These are phyloP conservation scores for Xylocopa sonorina DNA, from an alignment of 1,140 invertebrate species.

Conservation along the genomic window DNA sequence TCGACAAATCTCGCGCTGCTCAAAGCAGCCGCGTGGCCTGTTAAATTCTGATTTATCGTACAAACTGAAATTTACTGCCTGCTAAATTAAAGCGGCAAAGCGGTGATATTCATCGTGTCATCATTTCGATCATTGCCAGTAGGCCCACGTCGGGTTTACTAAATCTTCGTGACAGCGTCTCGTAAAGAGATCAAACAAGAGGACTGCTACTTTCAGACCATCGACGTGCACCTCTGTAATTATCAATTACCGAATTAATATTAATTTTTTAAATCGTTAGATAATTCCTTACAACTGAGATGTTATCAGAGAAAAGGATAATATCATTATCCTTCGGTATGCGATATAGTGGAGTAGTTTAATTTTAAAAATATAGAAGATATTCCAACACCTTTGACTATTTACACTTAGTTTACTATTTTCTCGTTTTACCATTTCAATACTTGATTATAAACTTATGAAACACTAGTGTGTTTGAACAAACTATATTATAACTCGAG, in stretches of 20 bases:
- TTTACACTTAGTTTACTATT: no score
- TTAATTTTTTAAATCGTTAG: no score
- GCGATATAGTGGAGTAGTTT: no score
- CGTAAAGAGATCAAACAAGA: constrained; percentile 1
- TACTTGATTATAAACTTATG: no score
- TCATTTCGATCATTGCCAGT: constrained; percentile 61
- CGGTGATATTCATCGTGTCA: constrained; percentile 46
- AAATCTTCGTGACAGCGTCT: constrained; percentile 35
- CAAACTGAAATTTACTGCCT: constrained; percentile 54
- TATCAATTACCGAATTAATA: background rate
- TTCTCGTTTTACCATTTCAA: no score
- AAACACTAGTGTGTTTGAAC: no score
- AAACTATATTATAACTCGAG: no score
- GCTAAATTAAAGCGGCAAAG: constrained; percentile 57
- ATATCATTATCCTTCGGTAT: no score
- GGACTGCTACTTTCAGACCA: background rate
- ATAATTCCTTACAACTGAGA: no score
- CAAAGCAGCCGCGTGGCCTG: constrained; percentile 24
- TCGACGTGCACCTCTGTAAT: background rate
- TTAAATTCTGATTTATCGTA: constrained; percentile 60
- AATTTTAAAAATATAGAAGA: no score
- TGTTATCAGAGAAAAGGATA: no score
- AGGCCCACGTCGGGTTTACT: constrained; percentile 1
- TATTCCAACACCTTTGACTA: no score
- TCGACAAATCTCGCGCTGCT: constrained; percentile 34